Percentiles rank a stretch among this genome's conserved stretches.
These are phyloP conservation scores for Gephyroberyx darwinii DNA, from an alignment of 2,797 vertebrate genomes.

Conservation along the genomic window DNA sequence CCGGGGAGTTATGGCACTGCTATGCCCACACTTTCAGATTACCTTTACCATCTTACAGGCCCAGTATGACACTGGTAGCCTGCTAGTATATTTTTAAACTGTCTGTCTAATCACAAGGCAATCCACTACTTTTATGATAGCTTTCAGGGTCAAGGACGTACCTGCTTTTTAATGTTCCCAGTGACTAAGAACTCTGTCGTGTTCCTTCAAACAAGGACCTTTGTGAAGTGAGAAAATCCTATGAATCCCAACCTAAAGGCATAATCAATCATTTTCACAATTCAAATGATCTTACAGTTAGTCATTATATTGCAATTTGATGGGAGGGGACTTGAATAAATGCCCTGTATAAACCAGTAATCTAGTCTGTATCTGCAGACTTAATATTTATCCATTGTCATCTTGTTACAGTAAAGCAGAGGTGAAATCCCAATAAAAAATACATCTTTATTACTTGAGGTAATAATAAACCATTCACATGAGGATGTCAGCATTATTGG, in stretches of 20 bases:
- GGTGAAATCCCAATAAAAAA: slow-evolving; percentile 48
- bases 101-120: slow-evolving; percentile 58
- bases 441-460: slow-evolving; percentile 51
- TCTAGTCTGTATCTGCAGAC: slow-evolving; percentile 10
- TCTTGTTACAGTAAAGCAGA: slow-evolving; percentile 27
- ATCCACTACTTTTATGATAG: slow-evolving; percentile 47
- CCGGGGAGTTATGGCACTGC: slow-evolving; percentile 58
- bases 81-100: slow-evolving; percentile 66
- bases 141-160: slow-evolving; percentile 59
- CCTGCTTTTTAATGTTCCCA: slow-evolving; percentile 12
- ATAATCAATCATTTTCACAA: slow-evolving; percentile 11
- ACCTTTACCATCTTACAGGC: slow-evolving; percentile 66
- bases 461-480: slow-evolving; percentile 55
- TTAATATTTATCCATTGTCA: slow-evolving; percentile 34
- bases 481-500: slow-evolving; percentile 51
- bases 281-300: slow-evolving; percentile 1
- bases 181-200: slow-evolving; percentile 39
- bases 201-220: neutral
- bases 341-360: slow-evolving; percentile 15
- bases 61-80: slow-evolving; percentile 53
- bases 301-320: slow-evolving; percentile 4
- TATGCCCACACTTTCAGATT: slow-evolving; percentile 73
- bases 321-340: slow-evolving; percentile 10
- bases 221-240: neutral
- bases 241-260: neutral